Percentiles rank a stretch among this genome's conserved stretches.
Conservation (phyloP, 2,113 vertebrate genomes). For the Numenius arquata region DNA sequence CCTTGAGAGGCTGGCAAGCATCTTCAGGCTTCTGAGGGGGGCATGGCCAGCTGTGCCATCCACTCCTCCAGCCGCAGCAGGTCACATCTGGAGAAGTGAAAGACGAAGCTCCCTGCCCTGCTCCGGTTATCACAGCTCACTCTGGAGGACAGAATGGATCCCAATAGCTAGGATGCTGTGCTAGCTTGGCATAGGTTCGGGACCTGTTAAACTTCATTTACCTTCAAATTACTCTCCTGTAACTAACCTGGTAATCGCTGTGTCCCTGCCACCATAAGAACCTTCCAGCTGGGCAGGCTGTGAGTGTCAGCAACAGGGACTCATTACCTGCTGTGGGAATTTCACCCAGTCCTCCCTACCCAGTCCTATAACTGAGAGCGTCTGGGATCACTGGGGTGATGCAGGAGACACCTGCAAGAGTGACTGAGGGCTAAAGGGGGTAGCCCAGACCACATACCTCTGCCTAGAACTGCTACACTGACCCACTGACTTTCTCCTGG, state of each 20-base stretch:
- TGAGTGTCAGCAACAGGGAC: background rate
- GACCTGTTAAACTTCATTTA: background rate
- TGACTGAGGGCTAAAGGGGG: background rate
- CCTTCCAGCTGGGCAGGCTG: background rate
- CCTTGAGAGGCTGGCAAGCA: too few species aligned
- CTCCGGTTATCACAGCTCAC: background rate
- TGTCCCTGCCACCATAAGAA: background rate
- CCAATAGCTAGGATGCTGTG: background rate
- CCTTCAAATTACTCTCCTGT: background rate
- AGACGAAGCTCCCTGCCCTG: background rate
- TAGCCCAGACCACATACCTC: background rate
- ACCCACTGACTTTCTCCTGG: background rate
- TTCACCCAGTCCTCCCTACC: background rate
- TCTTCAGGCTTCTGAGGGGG: background rate
- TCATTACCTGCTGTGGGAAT: background rate
- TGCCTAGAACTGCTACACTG: background rate
- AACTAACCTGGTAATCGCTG: background rate
- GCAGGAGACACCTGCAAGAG: background rate
- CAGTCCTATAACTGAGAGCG: rapidly evolving
- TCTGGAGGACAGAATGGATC: background rate
- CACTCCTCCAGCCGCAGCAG: background rate
- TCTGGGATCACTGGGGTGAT: background rate
- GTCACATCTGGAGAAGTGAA: background rate
- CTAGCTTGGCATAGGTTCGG: background rate
- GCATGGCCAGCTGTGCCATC: background rate